Evolutionary conservation across 2,797 vertebrate genomes (phyloP).

Genomic region (Gallinago stenura): DNA sequence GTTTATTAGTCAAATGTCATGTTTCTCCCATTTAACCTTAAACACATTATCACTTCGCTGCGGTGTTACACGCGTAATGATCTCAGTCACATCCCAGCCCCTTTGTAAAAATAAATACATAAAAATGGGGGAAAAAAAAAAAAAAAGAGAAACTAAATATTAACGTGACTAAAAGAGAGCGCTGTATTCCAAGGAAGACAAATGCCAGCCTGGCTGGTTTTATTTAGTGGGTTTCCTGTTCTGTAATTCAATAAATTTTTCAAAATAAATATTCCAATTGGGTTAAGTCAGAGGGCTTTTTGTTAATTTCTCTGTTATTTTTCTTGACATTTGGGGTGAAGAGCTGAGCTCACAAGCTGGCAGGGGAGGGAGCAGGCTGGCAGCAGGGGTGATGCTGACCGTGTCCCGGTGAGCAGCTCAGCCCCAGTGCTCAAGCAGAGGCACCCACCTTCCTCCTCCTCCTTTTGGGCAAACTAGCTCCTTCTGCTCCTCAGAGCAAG

Average conservation of each 20-base stretch:
- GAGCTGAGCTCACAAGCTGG: not conserved
- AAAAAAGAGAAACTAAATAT: not conserved
- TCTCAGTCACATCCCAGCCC: slow-evolving; percentile 67
- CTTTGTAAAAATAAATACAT: slow-evolving; percentile 65
- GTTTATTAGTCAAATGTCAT: slow-evolving; percentile 56
- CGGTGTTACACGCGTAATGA: slow-evolving; percentile 47
- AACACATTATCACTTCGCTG: slow-evolving; percentile 59
- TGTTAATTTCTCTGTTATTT: slow-evolving; percentile 50
- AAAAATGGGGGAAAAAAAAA: not conserved
- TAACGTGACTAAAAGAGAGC: not conserved
- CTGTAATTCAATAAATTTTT: slow-evolving; percentile 74
- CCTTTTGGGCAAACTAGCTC: not conserved
- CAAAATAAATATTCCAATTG: slow-evolving; percentile 75
- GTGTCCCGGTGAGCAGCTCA: accelerated
- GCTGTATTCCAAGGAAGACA: slow-evolving; percentile 47
- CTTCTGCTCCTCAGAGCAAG: not conserved
- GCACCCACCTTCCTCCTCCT: not conserved
- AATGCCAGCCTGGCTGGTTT: slow-evolving; percentile 67
- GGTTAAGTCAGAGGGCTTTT: slow-evolving; percentile 66
- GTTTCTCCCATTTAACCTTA: slow-evolving; percentile 68
- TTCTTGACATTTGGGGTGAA: slow-evolving; percentile 17
- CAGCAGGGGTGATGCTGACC: not conserved
- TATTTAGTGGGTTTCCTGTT: slow-evolving; percentile 75
- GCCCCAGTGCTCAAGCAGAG: not conserved
- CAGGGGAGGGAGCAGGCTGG: not conserved